Conservation (phyloP, 2,113 vertebrate genomes). For the Mionectes macconnelli region DNA sequence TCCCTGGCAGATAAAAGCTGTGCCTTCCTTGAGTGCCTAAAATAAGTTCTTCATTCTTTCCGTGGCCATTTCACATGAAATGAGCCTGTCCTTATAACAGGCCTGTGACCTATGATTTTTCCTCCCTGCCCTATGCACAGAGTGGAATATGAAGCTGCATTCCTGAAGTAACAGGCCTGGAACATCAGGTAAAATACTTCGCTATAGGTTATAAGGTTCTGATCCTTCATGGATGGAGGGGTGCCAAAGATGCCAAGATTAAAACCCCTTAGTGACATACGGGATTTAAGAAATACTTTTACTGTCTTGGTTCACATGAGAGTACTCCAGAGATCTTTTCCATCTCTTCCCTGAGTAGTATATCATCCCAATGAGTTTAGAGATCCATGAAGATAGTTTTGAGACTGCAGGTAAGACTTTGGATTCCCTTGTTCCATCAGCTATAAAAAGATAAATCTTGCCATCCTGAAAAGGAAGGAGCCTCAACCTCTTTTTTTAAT, state of each 20-base stretch:
- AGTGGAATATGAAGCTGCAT: not conserved
- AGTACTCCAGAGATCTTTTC: not conserved
- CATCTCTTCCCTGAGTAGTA: not conserved
- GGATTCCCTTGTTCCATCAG: not conserved
- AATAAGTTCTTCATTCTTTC: not conserved
- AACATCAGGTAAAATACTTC: not conserved
- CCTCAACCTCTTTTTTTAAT: not conserved
- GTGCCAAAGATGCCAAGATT: not conserved
- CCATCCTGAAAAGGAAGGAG: not conserved
- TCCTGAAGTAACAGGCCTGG: not conserved
- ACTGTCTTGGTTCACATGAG: not conserved
- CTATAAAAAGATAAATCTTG: not conserved
- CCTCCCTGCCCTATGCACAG: not conserved
- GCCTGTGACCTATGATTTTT: not conserved
- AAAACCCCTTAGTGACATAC: not conserved
- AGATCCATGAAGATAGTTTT: rapidly evolving
- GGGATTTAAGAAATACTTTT: not conserved
- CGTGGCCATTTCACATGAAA: not conserved
- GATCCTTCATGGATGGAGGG: not conserved
- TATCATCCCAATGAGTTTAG: not conserved
- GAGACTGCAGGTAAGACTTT: not conserved
- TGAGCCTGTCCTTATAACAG: not conserved
- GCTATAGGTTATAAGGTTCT: not conserved
- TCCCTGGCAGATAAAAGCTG: not conserved
- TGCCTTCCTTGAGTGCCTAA: not conserved